Evolutionary conservation across 1,140 invertebrate species (phyloP).

Genomic region (Bombus pyrosoma): DNA sequence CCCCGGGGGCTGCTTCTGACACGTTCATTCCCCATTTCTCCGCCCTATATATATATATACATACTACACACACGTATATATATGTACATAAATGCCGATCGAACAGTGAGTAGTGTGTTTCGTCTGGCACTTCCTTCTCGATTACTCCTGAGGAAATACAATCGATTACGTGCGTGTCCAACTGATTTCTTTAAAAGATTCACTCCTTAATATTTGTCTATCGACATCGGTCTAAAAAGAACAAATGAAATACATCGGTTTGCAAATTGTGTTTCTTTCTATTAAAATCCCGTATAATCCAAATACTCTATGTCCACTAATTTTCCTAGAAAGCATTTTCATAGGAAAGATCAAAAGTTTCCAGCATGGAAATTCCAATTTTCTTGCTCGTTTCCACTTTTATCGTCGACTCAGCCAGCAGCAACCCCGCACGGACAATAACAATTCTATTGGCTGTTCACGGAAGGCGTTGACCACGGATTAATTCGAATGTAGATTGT

Average conservation of each 20-base stretch:
- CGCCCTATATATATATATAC: conserved; percentile 62
- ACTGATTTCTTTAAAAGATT: neutral
- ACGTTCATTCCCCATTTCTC: conserved; percentile 78
- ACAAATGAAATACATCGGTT: neutral
- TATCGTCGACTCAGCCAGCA: neutral
- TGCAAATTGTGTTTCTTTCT: neutral
- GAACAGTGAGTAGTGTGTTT: conserved; percentile 54
- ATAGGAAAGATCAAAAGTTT: no score
- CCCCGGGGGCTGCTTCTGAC: conserved; percentile 80
- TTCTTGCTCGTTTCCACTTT: neutral
- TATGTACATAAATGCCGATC: conserved; percentile 32
- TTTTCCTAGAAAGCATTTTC: neutral
- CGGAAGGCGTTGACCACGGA: conserved; percentile 35
- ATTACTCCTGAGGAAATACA: conserved; percentile 55
- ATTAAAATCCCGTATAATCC: neutral
- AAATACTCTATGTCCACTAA: neutral
- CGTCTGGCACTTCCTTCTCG: conserved; percentile 54
- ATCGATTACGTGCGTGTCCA: conserved; percentile 13
- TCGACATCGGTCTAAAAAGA: no score
- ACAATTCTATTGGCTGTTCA: conserved; percentile 21
- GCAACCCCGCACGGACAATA: neutral
- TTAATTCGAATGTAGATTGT: conserved; percentile 60
- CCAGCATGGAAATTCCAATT: neutral
- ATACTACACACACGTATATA: neutral
- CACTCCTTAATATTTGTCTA: neutral